phyloP scores from a whole-genome alignment of 2,797 vertebrate species.

The Anolis apletophallus region DNA sequence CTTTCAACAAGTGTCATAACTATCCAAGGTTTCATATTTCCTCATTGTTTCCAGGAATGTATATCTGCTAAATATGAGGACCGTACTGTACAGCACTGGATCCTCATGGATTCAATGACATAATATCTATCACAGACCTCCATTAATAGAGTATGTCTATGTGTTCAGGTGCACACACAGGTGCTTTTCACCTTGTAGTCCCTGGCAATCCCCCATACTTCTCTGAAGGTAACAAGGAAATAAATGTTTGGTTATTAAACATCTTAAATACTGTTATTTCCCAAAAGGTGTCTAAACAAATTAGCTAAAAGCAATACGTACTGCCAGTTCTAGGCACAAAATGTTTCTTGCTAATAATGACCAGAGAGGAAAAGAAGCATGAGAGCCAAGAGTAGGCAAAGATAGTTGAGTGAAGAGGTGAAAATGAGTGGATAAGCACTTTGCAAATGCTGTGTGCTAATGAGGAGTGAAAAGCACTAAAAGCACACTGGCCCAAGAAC shows the following conservation, averaged over 20 bases:
- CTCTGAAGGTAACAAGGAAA: not conserved
- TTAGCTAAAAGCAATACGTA: not conserved
- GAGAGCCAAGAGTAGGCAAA: not conserved
- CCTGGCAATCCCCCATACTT: not conserved
- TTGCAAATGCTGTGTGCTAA: not conserved
- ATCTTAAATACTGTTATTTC: not conserved
- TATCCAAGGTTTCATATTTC: too few species aligned
- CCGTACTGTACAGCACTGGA: too few species aligned
- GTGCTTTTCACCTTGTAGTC: not conserved
- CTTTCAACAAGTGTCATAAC: too few species aligned
- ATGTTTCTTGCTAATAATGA: not conserved
- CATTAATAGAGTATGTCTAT: not conserved
- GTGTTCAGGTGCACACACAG: too few species aligned
- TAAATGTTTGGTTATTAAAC: not conserved
- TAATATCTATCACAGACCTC: not conserved
- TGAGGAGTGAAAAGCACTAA: not conserved
- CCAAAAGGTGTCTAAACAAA: not conserved
- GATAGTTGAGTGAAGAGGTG: not conserved
- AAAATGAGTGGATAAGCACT: not conserved
- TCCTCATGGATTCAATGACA: not conserved
- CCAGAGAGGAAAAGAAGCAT: not conserved
- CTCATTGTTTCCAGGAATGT: too few species aligned
- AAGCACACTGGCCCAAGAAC: not conserved
- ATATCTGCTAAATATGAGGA: too few species aligned
- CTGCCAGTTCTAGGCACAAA: not conserved